phyloP scores from a whole-genome alignment of 2,113 vertebrate genomes.

The Epinephelus cyanopodus region DNA sequence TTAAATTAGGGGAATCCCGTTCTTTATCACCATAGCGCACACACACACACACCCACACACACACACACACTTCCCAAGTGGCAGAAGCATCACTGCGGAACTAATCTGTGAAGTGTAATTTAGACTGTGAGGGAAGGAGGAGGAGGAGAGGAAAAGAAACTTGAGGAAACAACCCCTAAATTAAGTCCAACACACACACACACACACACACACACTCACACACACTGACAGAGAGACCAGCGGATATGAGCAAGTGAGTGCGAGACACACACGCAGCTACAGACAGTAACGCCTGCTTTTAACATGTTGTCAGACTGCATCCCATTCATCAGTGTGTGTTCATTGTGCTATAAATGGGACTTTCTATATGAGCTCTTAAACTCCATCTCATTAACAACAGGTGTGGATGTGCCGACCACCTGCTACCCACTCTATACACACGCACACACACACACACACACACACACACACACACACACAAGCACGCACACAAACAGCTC shows the following conservation, averaged over 20 bases:
- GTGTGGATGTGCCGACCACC: slow-evolving; percentile 63
- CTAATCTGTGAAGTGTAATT: slow-evolving; percentile 31
- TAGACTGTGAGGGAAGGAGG: slow-evolving; percentile 1
- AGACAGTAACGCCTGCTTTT: background rate
- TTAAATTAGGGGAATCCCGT: slow-evolving; percentile 34
- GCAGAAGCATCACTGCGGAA: slow-evolving; percentile 12
- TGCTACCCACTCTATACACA: slow-evolving; percentile 44
- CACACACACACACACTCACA: slow-evolving; percentile 11
- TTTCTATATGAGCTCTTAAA: slow-evolving; percentile 33
- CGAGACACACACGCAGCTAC: background rate
- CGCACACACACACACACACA: slow-evolving; percentile 17
- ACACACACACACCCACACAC: background rate
- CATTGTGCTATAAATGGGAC: slow-evolving; percentile 50
- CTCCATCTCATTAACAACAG: slow-evolving; percentile 61
- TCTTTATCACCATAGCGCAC: background rate
- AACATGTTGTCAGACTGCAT: slow-evolving; percentile 27
- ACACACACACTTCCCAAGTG: background rate
- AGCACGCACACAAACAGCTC: slow-evolving; percentile 12
- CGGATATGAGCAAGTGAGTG: background rate
- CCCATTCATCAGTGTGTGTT: slow-evolving; percentile 10
- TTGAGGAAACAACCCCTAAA: background rate
- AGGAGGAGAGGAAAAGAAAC: background rate
- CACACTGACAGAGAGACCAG: background rate
- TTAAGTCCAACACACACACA: slow-evolving; percentile 1
- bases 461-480: slow-evolving; percentile 31